A percentile compares a stretch with the other conserved stretches of the same genome.
These are phyloP conservation scores for Himalopsyche phryganea DNA, from an alignment of 1,140 invertebrate genomes.

Conservation along the genomic window DNA sequence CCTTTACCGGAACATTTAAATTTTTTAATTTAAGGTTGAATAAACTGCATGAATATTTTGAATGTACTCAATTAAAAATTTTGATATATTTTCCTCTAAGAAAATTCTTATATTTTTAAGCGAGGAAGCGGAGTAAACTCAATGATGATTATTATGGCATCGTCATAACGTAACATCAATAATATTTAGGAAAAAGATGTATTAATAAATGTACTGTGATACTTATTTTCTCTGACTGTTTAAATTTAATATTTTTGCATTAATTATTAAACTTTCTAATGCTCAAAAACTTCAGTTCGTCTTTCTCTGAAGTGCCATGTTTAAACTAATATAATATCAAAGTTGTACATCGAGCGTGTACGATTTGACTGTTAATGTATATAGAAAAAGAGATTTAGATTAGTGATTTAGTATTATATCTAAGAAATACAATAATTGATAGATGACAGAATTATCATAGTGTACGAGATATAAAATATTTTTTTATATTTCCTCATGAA, in stretches of 20 bases:
- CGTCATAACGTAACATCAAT: slow-evolving; percentile 21
- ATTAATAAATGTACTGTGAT: slow-evolving; percentile 35
- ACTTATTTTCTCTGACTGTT: slow-evolving; percentile 33
- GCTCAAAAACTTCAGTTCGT: slow-evolving; percentile 23
- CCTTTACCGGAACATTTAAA: too few species aligned
- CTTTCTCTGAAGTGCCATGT: slow-evolving; percentile 19
- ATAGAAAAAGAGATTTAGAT: slow-evolving; percentile 15
- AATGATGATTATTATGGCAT: slow-evolving; percentile 33
- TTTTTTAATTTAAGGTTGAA: too few species aligned
- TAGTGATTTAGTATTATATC: slow-evolving; percentile 8
- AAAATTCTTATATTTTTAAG: too few species aligned
- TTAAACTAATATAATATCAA: slow-evolving; percentile 17
- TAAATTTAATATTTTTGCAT: slow-evolving; percentile 25
- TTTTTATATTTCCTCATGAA: slow-evolving; percentile 27
- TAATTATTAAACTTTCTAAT: slow-evolving; percentile 20
- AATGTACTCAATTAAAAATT: too few species aligned
- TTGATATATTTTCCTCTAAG: too few species aligned
- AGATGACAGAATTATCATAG: slow-evolving; percentile 21
- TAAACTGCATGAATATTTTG: too few species aligned
- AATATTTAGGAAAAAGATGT: slow-evolving; percentile 22
- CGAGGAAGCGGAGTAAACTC: not conserved
- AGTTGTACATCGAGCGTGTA: slow-evolving; percentile 4
- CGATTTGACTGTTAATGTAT: slow-evolving; percentile 21
- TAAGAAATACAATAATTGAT: slow-evolving; percentile 3
- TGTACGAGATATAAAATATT: slow-evolving; percentile 13